A percentile compares a stretch with the other conserved stretches of the same genome.
Conservation (phyloP, 1,140 invertebrate species). For the Lordiphosa mommai region DNA sequence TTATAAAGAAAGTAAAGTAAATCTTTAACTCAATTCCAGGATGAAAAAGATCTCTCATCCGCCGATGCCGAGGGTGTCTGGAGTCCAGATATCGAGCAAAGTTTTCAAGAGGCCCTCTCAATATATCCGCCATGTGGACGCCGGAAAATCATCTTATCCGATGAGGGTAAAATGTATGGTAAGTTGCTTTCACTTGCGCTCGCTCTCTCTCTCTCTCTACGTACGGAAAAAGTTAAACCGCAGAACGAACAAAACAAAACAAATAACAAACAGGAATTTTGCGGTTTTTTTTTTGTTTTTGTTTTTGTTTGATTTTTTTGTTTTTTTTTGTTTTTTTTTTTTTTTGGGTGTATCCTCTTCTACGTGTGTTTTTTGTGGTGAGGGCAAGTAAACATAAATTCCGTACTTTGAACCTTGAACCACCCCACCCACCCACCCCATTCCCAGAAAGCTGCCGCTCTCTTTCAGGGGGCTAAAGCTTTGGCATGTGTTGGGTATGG, state of each 20-base stretch:
- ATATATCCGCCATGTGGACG: constrained; percentile 99
- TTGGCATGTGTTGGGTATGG: constrained; percentile 8
- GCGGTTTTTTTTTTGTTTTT: constrained; percentile 4
- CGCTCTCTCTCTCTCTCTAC: background rate
- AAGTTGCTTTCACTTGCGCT: constrained; percentile 82
- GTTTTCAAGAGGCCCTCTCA: constrained; percentile 99
- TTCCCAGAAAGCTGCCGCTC: constrained; percentile 28
- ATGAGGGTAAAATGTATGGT: constrained; percentile 99
- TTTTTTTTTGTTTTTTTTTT: constrained; percentile 26
- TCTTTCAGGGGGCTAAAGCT: constrained; percentile 45
- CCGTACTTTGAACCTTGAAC: constrained; percentile 55
- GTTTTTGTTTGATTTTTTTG: constrained; percentile 2
- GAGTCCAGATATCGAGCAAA: constrained; percentile 99
- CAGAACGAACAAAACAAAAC: constrained; percentile 5
- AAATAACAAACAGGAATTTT: constrained; percentile 8
- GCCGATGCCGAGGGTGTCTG: constrained; percentile 99
- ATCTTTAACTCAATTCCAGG: constrained; percentile 81
- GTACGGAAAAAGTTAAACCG: constrained; percentile 4
- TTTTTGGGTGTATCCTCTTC: background rate
- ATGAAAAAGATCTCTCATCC: constrained; percentile 93
- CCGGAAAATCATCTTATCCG: constrained; percentile 99
- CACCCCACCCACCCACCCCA: background rate
- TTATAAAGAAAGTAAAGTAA: too few species aligned
- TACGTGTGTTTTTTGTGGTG: constrained; percentile 4
- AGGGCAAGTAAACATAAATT: constrained; percentile 47